phyloP scores from a whole-genome alignment of 2,113 vertebrate species.

The Amblyornis subalaris region DNA sequence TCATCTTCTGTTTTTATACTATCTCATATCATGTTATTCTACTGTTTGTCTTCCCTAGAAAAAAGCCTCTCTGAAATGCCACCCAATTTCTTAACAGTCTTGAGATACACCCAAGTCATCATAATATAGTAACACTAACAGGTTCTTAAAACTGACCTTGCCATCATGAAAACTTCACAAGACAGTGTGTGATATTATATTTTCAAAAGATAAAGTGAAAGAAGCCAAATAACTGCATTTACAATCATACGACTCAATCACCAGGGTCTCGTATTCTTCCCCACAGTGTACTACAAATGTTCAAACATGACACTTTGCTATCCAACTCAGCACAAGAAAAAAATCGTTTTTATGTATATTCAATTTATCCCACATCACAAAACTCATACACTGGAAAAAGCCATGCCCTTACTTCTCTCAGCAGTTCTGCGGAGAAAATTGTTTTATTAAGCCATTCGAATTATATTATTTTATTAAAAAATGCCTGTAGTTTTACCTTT shows the following conservation, averaged over 20 bases:
- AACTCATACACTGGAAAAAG: background rate
- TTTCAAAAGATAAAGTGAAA: background rate
- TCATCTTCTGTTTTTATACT: background rate
- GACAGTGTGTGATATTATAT: accelerated
- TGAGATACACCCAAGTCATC: accelerated
- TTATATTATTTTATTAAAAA: background rate
- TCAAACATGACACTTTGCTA: background rate
- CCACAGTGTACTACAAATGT: background rate
- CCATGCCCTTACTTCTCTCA: accelerated
- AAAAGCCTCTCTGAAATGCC: background rate
- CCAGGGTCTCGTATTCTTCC: background rate
- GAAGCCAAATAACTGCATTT: background rate
- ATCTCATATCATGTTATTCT: background rate
- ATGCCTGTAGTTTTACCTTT: accelerated
- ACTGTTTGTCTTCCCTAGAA: background rate
- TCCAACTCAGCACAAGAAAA: background rate
- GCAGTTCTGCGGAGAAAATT: background rate
- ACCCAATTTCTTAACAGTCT: background rate
- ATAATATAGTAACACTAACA: background rate
- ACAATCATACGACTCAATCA: background rate
- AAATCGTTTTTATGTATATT: background rate
- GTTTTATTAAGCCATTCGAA: background rate
- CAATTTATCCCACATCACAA: background rate
- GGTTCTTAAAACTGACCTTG: background rate
- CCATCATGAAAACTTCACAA: background rate